A percentile compares a stretch with the other conserved stretches of the same genome.
phyloP scores from a whole-genome alignment of 2,797 vertebrate genomes.

The Octomys mimax region DNA sequence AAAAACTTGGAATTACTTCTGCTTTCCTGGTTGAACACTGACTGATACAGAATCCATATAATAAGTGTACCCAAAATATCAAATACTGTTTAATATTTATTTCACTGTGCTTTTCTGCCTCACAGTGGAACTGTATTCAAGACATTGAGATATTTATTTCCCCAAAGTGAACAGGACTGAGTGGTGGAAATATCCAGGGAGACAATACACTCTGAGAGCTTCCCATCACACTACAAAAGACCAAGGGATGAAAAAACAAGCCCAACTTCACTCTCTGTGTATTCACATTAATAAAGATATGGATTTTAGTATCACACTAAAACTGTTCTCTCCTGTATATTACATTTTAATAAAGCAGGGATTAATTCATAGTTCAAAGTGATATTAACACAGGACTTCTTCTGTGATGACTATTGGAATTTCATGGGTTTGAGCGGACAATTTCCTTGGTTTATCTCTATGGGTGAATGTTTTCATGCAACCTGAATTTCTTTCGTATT shows the following conservation, averaged over 20 bases:
- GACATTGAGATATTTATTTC: neutral
- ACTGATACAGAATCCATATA: neutral
- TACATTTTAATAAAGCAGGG: conserved; percentile 75
- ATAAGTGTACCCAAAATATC: neutral
- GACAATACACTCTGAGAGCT: neutral
- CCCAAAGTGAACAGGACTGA: neutral
- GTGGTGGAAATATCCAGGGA: neutral
- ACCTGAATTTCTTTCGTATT: neutral
- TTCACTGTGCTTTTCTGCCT: neutral
- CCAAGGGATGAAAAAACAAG: conserved; percentile 17
- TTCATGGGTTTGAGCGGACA: neutral
- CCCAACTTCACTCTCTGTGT: conserved; percentile 46
- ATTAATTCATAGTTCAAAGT: conserved; percentile 73
- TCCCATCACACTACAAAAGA: conserved; percentile 32
- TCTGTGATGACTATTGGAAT: conserved; percentile 40
- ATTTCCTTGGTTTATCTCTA: neutral
- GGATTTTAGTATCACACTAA: conserved; percentile 70
- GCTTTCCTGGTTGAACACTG: neutral
- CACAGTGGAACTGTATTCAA: neutral
- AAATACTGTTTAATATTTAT: neutral
- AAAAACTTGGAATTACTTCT: neutral
- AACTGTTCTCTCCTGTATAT: conserved; percentile 62
- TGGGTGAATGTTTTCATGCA: neutral
- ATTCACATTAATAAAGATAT: conserved; percentile 63
- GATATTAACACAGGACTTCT: conserved; percentile 52